Base-by-base conservation (phyloP, 2,797 vertebrate genomes). In the Nannoperca obscura region DNA sequence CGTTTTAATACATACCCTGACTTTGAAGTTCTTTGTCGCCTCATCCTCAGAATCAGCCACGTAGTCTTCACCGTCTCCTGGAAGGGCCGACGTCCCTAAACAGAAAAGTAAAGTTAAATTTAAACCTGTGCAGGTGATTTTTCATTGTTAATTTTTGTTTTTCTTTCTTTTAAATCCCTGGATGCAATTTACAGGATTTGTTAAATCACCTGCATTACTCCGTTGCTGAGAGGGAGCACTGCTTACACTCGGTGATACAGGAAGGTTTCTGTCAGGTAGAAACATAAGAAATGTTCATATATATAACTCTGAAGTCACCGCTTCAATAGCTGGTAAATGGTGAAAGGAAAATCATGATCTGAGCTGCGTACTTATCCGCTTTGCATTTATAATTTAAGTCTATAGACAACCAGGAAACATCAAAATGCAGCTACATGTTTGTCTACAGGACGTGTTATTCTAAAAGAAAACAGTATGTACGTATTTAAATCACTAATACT, bases 31-130 rank as follows among this genome's bases (percentile, higher is more conserved):
- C 82, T 94, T 94, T 0, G 89, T 86, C 0, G 70, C 92, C 62
- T 96, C 95, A 10, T 96, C 95, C 71, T 96, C 95, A 27, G 95
- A 96, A 85, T 96, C 95, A 0, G 90, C 89, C 0, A 96, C 91
- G 0, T 95, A 86, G 9, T 96, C 94, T 7, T 94, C 92, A 9
- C 46, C 12, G 1, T 82, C 86, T 46, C 80, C 83, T 4, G 79
- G 8, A 5, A 40, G 20, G 5, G 2, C 57, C 5, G 2, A 6
- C 0, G 22, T 61, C 24, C 74, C 91, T 93, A 19, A 57, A 88
- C 49, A 80, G 1, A 64, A 59, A 63, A 50, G 1, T 1, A 70
- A 68, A 34, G 44, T 58, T 47, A n/a, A 74, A 47, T 1, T 40
- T 7, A 22, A 63, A 55, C 4, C 1, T 6, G 6, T 13, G 11